Evolutionary conservation across 2,113 vertebrate genomes (phyloP).

Genomic region (Calidris pugnax): DNA sequence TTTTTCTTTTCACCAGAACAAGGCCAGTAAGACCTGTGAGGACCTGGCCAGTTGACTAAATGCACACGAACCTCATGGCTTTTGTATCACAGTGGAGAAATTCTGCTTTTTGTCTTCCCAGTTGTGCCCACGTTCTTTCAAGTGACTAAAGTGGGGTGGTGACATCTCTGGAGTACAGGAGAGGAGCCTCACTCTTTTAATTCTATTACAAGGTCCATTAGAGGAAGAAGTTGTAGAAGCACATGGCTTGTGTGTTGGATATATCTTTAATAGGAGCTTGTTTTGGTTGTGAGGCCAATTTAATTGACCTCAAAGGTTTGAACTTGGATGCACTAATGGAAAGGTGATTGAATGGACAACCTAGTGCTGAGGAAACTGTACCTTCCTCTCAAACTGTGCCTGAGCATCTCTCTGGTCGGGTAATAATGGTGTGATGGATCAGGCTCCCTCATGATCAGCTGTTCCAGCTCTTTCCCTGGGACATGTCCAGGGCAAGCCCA

Average conservation of each 20-base stretch:
- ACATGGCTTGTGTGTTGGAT: rapidly evolving
- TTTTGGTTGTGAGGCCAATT: not conserved
- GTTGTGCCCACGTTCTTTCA: not conserved
- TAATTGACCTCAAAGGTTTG: not conserved
- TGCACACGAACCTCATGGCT: not conserved
- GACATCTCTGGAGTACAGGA: not conserved
- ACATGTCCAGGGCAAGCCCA: not conserved
- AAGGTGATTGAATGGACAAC: not conserved
- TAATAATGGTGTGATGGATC: not conserved
- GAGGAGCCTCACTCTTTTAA: not conserved
- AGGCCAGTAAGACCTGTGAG: not conserved
- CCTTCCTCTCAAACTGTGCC: not conserved
- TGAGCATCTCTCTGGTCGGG: rapidly evolving
- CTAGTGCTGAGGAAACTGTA: not conserved
- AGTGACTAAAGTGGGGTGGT: not conserved
- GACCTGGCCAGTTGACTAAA: not conserved
- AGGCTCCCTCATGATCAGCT: not conserved
- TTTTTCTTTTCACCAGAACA: not conserved
- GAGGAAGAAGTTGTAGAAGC: not conserved
- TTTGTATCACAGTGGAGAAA: not conserved
- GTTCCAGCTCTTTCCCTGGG: not conserved
- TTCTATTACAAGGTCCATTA: rapidly evolving
- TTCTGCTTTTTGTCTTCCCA: not conserved
- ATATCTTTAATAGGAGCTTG: not conserved
- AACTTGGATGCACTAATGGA: not conserved